Base-by-base conservation (phyloP, 2,888 invertebrate genomes). In the Yponomeuta malinellus region DNA sequence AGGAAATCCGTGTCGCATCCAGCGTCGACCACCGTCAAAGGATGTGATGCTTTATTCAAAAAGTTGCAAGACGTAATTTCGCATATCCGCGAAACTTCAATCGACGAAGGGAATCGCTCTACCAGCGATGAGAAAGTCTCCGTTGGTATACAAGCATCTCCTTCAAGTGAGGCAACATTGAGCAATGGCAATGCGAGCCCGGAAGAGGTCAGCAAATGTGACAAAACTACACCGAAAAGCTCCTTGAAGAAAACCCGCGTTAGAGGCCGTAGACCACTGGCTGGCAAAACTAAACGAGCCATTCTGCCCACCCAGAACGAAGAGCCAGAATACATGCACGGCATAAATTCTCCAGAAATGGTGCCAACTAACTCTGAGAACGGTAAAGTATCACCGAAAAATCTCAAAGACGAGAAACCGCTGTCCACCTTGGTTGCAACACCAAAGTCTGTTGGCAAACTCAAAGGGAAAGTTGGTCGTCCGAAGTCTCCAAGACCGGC, bases 321-420 rank as follows among this genome's bases (percentile, higher is more conserved):
- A 73, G 93, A 93, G 70, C 84, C 87, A 0, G 90, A 90, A 70
- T 87, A 87, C 71, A 85, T 89, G 84, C 87, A 88, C 48, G 89
- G 86, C 0, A 89, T 92, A 83, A 89, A 90, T 76, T 93, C 92
- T 0, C 93, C 92, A 4, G 92, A 92, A 84, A 91, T 92, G 87
- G 82, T 92, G 67, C 85, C 91, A 8, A 87, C 83, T 0, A 91
- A 89, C 66, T 85, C 87, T 0, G 87, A 89, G 6, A 84, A 67
- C 74, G 87, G 83, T 1, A 86, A 86, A 52, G 79, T 79, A 1
- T 87, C 87, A 0, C 84, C 84, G 0, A 89, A 87, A 74, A 86
- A 86, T 0, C 86, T 83, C 0, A 90, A 89, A 74, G 89, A 91
- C 0, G 92, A 91, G 63, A 92, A 90, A 72, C 85, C 88, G 0